A percentile compares a stretch with the other conserved stretches of the same genome.
Conservation (phyloP, 1,140 invertebrate species). For the Drosophila obscura region DNA sequence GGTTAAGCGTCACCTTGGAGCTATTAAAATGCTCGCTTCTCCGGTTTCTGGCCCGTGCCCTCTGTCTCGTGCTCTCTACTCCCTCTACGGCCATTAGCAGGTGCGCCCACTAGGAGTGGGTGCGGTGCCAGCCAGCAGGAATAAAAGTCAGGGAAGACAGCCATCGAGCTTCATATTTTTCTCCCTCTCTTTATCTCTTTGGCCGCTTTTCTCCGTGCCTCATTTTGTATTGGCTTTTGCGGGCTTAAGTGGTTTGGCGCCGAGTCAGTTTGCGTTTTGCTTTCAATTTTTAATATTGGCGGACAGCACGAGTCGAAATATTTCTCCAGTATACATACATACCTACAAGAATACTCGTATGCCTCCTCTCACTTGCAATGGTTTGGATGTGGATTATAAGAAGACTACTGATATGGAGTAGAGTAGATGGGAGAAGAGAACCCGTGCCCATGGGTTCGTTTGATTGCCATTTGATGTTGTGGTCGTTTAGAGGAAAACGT, state of each 20-base stretch:
- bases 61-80: neutral
- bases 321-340: neutral
- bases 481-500: no score
- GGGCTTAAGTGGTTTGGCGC: conserved; percentile 72
- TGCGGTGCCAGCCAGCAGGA: conserved; percentile 14
- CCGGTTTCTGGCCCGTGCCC: neutral
- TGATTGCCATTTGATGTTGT: no score
- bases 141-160: conserved; percentile 40
- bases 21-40: conserved; percentile 68
- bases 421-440: no score
- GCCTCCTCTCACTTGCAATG: no score
- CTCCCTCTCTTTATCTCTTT: neutral
- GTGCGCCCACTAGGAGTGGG: conserved; percentile 33
- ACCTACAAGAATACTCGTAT: neutral
- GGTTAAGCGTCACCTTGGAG: conserved; percentile 79
- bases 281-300: conserved; percentile 65
- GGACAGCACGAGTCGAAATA: conserved; percentile 45
- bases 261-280: conserved; percentile 66
- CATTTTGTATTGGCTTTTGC: conserved; percentile 64
- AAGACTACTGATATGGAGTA: no score
- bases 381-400: no score
- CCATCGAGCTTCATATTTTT: conserved; percentile 53
- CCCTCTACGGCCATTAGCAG: conserved; percentile 46
- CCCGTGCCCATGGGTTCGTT: no score
- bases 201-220: conserved; percentile 8